These are phyloP conservation scores for Heliangelus exortis DNA, from an alignment of 2,797 vertebrate species.

Conservation along the genomic window DNA sequence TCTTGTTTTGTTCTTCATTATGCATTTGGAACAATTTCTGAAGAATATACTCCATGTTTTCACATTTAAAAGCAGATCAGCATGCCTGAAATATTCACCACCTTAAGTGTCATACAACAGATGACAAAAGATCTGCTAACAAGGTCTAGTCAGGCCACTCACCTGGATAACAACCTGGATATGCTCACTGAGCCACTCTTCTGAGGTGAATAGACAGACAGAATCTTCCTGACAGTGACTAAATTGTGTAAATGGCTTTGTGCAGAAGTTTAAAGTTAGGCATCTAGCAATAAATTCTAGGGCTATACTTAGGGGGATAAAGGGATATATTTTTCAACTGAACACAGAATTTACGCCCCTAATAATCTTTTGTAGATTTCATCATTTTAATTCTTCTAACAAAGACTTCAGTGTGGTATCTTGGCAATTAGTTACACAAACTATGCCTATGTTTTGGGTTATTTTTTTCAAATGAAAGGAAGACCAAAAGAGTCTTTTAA, in stretches of 20 bases:
- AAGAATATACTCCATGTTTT: not conserved
- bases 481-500: not conserved
- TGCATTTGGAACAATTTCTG: not conserved
- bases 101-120: not conserved
- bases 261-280: not conserved
- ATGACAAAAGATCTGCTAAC: not conserved
- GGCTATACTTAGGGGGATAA: not conserved
- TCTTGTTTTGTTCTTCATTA: not conserved
- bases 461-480: not conserved
- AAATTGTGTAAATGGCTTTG: not conserved
- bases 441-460: rapidly evolving
- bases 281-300: not conserved
- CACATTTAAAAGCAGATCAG: not conserved
- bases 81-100: not conserved
- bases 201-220: not conserved
- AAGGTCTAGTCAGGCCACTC: not conserved
- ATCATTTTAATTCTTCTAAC: not conserved
- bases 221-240: not conserved
- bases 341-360: not conserved
- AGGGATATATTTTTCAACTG: not conserved
- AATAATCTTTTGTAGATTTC: not conserved
- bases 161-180: not conserved
- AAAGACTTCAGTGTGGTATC: not conserved
- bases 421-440: not conserved
- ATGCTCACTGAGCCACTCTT: not conserved